These are phyloP conservation scores for Acanthoscelides obtectus DNA, from an alignment of 2,888 invertebrate genomes.

Conservation along the genomic window DNA sequence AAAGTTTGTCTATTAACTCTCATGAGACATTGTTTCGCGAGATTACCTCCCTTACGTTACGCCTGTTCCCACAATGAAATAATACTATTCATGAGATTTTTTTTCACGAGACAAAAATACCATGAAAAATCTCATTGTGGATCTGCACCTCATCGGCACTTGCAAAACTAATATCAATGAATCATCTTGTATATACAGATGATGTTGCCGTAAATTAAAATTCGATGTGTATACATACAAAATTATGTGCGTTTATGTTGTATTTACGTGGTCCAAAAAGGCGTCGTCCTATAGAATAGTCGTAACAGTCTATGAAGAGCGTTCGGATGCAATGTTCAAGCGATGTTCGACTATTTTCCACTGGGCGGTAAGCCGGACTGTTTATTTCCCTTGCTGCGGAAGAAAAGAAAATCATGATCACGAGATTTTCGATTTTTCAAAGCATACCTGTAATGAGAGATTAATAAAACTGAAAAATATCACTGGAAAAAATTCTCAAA, in stretches of 20 bases:
- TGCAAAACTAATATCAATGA: not conserved
- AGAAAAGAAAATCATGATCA: conserved; percentile 1
- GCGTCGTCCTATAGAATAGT: not conserved
- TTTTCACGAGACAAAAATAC: too few relatives aligned
- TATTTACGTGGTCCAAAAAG: not conserved
- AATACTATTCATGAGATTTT: too few relatives aligned
- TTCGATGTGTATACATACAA: not conserved
- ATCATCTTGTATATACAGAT: not conserved
- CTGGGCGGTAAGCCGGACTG: conserved; percentile 38
- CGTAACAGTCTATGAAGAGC: not conserved
- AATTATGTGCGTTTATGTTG: not conserved
- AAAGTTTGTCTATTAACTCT: too few relatives aligned
- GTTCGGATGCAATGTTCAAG: not conserved
- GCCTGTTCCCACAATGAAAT: too few relatives aligned
- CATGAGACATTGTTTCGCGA: too few relatives aligned
- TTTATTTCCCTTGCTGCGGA: conserved; percentile 35
- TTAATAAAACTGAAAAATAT: too few relatives aligned
- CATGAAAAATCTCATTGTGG: too few relatives aligned
- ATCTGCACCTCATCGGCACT: too few relatives aligned
- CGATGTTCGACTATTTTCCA: conserved; percentile 28
- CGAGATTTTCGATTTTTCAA: too few relatives aligned
- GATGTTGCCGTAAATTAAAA: not conserved
- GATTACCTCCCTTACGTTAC: too few relatives aligned
- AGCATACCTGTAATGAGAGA: too few relatives aligned
- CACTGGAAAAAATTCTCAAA: too few relatives aligned